Evolutionary conservation across 2,797 vertebrate species (phyloP).

Genomic region (Acipenser ruthenus): DNA sequence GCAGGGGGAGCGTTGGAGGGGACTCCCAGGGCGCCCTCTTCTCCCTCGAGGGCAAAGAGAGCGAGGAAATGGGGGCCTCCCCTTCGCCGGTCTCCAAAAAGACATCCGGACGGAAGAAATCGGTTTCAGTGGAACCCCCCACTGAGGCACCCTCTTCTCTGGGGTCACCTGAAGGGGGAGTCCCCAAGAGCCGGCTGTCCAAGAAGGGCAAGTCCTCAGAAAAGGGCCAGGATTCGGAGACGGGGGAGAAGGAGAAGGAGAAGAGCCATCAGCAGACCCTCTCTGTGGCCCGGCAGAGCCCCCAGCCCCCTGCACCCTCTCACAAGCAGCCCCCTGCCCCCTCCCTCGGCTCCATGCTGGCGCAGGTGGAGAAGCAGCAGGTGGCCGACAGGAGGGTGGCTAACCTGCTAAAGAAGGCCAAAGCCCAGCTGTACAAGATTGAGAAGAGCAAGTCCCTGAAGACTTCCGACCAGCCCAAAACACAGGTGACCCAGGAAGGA

Average conservation of each 20-base stretch:
- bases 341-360: constrained; percentile 80
- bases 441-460: constrained; percentile 93
- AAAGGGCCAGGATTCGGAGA: constrained; percentile 63
- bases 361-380: constrained; percentile 85
- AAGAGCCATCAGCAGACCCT: constrained; percentile 57
- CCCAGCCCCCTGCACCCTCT: constrained; percentile 51
- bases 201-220: constrained; percentile 75
- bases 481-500: constrained; percentile 68
- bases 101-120: constrained; percentile 75
- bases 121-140: constrained; percentile 48
- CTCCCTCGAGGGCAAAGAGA: constrained; percentile 66
- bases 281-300: constrained; percentile 39
- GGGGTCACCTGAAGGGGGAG: constrained; percentile 52
- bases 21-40: constrained; percentile 71
- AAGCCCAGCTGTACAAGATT: constrained; percentile 91
- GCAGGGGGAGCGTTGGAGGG: constrained; percentile 69
- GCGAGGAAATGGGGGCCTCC: constrained; percentile 59
- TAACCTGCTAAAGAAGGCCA: constrained; percentile 89
- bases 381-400: constrained; percentile 88
- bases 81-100: constrained; percentile 73
- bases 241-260: constrained; percentile 64
- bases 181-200: constrained; percentile 64
- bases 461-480: constrained; percentile 82
- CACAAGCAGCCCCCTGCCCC: constrained; percentile 69
- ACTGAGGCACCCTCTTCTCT: constrained; percentile 54